Evolutionary conservation across 2,113 vertebrate genomes (phyloP).

Genomic region (Garra rufa): DNA sequence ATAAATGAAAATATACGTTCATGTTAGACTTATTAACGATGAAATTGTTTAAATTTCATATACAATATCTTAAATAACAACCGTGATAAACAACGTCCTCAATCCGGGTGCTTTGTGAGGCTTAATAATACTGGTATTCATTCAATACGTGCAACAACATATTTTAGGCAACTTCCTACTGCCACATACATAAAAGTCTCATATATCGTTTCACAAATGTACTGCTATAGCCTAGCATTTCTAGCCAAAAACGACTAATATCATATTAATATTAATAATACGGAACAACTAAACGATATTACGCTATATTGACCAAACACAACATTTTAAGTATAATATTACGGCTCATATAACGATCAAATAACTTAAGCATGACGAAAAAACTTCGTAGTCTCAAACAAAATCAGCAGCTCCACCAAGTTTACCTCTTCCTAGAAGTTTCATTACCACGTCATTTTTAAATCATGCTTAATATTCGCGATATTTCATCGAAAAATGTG

Average conservation of each 20-base stretch:
- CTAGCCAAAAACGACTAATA: neutral
- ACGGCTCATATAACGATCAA: neutral
- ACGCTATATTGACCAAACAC: neutral
- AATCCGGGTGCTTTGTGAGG: slow-evolving; percentile 23
- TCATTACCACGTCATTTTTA: slow-evolving; percentile 60
- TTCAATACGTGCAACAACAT: slow-evolving; percentile 28
- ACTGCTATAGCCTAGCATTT: neutral
- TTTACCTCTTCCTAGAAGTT: slow-evolving; percentile 55
- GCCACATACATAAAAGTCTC: slow-evolving; percentile 27
- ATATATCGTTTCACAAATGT: neutral
- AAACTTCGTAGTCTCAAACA: slow-evolving; percentile 45
- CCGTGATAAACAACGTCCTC: neutral
- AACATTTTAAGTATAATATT: neutral
- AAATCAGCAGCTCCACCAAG: slow-evolving; percentile 66
- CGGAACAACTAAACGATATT: neutral
- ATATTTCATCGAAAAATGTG: neutral
- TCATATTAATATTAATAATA: neutral
- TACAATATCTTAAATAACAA: neutral
- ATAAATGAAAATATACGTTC: neutral
- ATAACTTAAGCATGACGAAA: neutral
- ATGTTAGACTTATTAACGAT: neutral
- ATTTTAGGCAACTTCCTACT: slow-evolving; percentile 19
- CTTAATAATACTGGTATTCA: slow-evolving; percentile 4
- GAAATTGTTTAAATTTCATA: neutral
- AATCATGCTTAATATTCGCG: slow-evolving; percentile 36